Conservation (phyloP, 1,140 invertebrate genomes). For the Plutomurus gul region DNA sequence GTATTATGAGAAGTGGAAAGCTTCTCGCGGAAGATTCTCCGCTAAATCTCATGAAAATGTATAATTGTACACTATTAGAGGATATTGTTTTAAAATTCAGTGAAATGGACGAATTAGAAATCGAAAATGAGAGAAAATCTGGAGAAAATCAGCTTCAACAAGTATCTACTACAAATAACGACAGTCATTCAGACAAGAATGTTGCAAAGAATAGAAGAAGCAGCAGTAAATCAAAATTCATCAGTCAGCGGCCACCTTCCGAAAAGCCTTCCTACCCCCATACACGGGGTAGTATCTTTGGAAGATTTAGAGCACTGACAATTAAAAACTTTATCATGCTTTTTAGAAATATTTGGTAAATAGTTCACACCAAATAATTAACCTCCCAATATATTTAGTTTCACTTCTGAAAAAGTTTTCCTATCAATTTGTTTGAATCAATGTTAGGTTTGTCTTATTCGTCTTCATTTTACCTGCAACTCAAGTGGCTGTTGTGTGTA, state of each 20-base stretch:
- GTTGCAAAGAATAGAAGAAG: too few species aligned
- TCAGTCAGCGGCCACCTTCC: too few species aligned
- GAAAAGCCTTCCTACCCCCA: neutral
- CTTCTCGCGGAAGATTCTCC: constrained; percentile 63
- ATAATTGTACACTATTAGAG: constrained; percentile 60
- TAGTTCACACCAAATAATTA: too few species aligned
- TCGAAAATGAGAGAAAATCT: neutral
- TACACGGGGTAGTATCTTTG: neutral
- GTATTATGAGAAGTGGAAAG: constrained; percentile 63
- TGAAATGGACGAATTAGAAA: constrained; percentile 35
- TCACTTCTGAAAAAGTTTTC: too few species aligned
- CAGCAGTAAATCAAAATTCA: too few species aligned
- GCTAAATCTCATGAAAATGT: constrained; percentile 57
- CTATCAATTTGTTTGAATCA: neutral
- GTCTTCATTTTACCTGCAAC: constrained; percentile 87
- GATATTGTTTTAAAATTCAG: constrained; percentile 64
- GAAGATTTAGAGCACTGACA: constrained; percentile 61
- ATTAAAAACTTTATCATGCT: constrained; percentile 70
- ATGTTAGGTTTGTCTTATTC: constrained; percentile 81
- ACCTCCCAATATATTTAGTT: too few species aligned
- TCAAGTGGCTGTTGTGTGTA: constrained; percentile 90
- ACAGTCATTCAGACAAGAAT: neutral
- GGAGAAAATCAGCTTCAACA: constrained; percentile 35
- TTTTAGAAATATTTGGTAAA: constrained; percentile 69
- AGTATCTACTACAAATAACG: too few species aligned